Conservation (phyloP, 1,140 invertebrate species). For the Agrypnia vestita region DNA sequence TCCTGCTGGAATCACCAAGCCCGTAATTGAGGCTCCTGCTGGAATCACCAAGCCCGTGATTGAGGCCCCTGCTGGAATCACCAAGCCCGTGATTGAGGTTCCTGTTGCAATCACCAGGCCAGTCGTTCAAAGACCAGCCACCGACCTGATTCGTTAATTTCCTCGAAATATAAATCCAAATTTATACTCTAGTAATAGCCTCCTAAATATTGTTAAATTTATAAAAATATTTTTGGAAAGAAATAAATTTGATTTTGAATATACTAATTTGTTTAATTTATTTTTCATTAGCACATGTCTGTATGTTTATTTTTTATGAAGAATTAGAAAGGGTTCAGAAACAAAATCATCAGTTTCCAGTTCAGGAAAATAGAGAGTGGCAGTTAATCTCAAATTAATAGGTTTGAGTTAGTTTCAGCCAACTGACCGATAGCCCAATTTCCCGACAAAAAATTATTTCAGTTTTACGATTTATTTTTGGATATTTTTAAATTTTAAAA, state of each 20-base stretch:
- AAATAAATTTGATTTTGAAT: not conserved
- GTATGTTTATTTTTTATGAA: not conserved
- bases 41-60: conserved; percentile 19
- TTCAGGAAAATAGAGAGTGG: too few relatives aligned
- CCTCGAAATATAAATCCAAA: not conserved
- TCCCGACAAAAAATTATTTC: too few relatives aligned
- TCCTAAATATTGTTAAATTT: not conserved
- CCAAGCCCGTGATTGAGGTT: not conserved
- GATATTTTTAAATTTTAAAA: too few relatives aligned
- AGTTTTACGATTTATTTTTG: too few relatives aligned
- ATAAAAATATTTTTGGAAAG: not conserved
- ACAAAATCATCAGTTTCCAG: too few relatives aligned
- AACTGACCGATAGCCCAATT: too few relatives aligned
- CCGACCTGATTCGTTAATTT: not conserved
- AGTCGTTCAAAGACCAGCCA: not conserved
- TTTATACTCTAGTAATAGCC: not conserved
- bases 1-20: conserved; percentile 7
- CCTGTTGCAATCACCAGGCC: not conserved
- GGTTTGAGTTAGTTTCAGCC: too few relatives aligned
- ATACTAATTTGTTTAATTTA: not conserved
- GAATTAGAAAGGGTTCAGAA: too few relatives aligned
- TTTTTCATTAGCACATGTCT: not conserved
- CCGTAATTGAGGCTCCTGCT: not conserved
- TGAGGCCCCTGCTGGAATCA: not conserved
- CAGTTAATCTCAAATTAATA: too few relatives aligned